A percentile compares a stretch with the other conserved stretches of the same genome.
These are phyloP conservation scores for Peromyscus maniculatus DNA, from an alignment of 2,113 vertebrate genomes.

Conservation along the genomic window DNA sequence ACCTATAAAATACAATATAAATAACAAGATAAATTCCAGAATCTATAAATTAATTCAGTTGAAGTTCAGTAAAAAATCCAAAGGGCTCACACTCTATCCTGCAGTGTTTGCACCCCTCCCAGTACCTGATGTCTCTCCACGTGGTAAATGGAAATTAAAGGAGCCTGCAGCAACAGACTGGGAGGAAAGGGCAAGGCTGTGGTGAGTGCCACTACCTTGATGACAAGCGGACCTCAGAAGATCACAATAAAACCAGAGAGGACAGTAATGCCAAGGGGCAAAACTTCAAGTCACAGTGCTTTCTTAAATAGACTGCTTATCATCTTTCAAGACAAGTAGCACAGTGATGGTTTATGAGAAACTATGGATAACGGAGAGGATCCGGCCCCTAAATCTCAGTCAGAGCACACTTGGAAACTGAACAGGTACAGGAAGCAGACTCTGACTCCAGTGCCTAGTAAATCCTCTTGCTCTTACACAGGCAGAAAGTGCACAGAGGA, in stretches of 20 bases:
- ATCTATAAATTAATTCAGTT: background rate
- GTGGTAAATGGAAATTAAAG: background rate
- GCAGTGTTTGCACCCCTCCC: background rate
- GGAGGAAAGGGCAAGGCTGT: background rate
- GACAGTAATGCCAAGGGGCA: background rate
- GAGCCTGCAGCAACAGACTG: background rate
- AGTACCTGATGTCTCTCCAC: background rate
- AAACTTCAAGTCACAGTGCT: background rate
- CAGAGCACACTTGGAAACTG: background rate
- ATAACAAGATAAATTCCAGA: background rate
- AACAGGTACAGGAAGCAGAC: background rate
- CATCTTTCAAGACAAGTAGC: background rate
- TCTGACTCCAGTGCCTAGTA: background rate
- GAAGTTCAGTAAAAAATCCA: background rate
- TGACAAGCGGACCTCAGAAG: background rate
- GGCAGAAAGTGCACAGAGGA: background rate
- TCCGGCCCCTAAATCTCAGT: background rate
- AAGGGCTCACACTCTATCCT: background rate
- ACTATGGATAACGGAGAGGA: background rate
- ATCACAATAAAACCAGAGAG: background rate
- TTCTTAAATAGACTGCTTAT: background rate
- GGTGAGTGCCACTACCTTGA: background rate
- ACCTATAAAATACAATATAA: constrained; percentile 27
- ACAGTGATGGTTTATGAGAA: background rate
- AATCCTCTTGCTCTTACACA: background rate